Percentiles rank a stretch among this genome's conserved stretches.
These are phyloP conservation scores for Hoplostethus mediterraneus DNA, from an alignment of 2,797 vertebrate species.

Conservation along the genomic window DNA sequence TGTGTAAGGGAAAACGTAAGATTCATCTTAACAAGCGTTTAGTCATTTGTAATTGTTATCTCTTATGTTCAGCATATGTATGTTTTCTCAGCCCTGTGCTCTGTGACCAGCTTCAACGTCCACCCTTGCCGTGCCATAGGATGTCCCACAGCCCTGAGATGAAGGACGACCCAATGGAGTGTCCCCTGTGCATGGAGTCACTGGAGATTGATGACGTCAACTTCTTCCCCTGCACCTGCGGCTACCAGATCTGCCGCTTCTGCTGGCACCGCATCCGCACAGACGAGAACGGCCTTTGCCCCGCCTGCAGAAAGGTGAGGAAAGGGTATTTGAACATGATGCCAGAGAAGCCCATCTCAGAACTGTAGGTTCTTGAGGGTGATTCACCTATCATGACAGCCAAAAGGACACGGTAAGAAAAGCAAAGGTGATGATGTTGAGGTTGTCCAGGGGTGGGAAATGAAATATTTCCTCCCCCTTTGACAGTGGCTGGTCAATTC, in stretches of 20 bases:
- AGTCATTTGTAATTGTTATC: not conserved
- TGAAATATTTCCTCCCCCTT: too few species aligned
- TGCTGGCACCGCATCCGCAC: constrained; percentile 99
- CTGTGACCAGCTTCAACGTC: constrained; percentile 70
- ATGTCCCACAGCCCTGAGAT: constrained; percentile 99
- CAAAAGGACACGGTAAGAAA: too few species aligned
- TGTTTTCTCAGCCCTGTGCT: constrained; percentile 65
- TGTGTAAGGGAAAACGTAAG: not conserved
- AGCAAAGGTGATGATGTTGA: too few species aligned
- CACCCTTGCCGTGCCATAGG: constrained; percentile 75
- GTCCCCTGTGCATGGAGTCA: constrained; percentile 99
- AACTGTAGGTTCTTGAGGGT: too few species aligned
- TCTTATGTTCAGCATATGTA: constrained; percentile 9
- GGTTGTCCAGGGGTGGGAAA: too few species aligned
- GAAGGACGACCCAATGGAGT: constrained; percentile 99
- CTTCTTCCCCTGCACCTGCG: constrained; percentile 99
- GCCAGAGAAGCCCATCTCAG: too few species aligned
- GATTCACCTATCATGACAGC: too few species aligned
- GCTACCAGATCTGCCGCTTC: constrained; percentile 99
- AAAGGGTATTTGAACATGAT: not conserved
- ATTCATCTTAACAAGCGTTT: not conserved
- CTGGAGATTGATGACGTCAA: constrained; percentile 99
- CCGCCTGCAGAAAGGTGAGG: constrained; percentile 98
- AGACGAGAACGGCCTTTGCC: constrained; percentile 99
- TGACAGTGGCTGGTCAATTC: too few species aligned